These are phyloP conservation scores for Cataglyphis rosenhaueri DNA, from an alignment of 2,888 invertebrate genomes.

Conservation along the genomic window DNA sequence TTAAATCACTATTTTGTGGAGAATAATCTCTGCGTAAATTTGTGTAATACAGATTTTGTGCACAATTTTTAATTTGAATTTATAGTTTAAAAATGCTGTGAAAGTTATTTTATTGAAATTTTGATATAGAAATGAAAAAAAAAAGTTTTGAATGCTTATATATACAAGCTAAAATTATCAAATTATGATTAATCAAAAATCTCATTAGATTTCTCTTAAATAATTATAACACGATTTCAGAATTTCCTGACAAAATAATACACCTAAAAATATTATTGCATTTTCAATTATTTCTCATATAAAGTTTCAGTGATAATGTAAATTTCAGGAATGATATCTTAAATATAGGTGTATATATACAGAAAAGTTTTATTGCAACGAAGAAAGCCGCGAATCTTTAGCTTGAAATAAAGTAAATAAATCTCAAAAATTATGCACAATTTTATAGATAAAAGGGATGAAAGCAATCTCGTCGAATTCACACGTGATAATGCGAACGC, in stretches of 20 bases:
- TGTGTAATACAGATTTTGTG: background rate
- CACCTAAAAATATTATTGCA: background rate
- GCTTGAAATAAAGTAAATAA: background rate
- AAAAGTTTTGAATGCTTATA: background rate
- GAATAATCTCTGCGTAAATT: background rate
- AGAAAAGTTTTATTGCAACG: background rate
- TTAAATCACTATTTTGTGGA: background rate
- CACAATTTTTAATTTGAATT: background rate
- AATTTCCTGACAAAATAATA: background rate
- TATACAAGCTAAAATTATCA: background rate
- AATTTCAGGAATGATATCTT: background rate
- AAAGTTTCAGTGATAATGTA: background rate
- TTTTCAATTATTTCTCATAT: background rate
- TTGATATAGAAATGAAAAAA: too few relatives aligned
- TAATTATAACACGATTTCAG: background rate
- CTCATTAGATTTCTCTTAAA: background rate
- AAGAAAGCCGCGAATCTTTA: background rate
- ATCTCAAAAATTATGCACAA: background rate
- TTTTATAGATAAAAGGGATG: background rate
- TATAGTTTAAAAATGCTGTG: background rate
- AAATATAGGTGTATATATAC: background rate
- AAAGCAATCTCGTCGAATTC: slow-evolving; percentile 18
- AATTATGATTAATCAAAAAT: background rate
- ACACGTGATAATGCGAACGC: background rate
- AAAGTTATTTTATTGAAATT: background rate